A percentile compares a stretch with the other conserved stretches of the same genome.
Evolutionary conservation across 2,888 invertebrate genomes (phyloP).

Genomic region (Cheiracanthium punctorium): DNA sequence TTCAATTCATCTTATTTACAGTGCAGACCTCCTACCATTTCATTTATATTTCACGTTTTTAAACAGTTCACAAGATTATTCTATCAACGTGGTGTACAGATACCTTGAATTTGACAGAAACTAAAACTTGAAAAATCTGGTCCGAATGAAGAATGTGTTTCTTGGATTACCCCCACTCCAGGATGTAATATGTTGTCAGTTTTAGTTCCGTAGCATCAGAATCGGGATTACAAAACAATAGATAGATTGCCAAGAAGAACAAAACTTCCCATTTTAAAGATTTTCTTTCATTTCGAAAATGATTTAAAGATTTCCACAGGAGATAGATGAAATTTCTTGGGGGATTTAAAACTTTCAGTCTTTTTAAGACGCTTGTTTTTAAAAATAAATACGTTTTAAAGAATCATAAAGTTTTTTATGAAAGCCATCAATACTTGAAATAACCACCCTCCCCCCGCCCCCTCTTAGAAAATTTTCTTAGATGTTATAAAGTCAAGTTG

Average conservation of each 20-base stretch:
- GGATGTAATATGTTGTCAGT: background rate
- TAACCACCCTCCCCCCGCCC: too few species aligned
- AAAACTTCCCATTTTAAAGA: background rate
- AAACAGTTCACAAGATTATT: too few species aligned
- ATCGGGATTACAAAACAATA: constrained; percentile 6
- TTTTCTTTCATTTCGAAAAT: background rate
- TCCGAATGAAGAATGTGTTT: background rate
- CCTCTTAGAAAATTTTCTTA: too few species aligned
- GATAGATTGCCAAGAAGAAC: background rate
- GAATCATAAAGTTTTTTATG: background rate
- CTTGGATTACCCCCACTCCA: background rate
- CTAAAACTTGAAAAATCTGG: background rate
- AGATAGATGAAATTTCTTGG: background rate
- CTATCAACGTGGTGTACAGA: too few species aligned
- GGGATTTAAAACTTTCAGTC: constrained; percentile 12
- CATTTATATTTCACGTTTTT: too few species aligned
- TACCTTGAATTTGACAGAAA: too few species aligned
- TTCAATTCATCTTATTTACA: too few species aligned
- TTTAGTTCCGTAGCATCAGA: background rate
- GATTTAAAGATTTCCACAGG: background rate
- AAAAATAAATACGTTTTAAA: background rate
- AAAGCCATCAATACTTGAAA: background rate
- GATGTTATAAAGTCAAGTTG: too few species aligned
- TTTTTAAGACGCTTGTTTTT: background rate
- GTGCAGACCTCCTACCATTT: too few species aligned